Percentiles rank a stretch among this genome's conserved stretches.
Evolutionary conservation across 1,140 invertebrate species (phyloP).

Genomic region (Drosophila pseudoananassae): DNA sequence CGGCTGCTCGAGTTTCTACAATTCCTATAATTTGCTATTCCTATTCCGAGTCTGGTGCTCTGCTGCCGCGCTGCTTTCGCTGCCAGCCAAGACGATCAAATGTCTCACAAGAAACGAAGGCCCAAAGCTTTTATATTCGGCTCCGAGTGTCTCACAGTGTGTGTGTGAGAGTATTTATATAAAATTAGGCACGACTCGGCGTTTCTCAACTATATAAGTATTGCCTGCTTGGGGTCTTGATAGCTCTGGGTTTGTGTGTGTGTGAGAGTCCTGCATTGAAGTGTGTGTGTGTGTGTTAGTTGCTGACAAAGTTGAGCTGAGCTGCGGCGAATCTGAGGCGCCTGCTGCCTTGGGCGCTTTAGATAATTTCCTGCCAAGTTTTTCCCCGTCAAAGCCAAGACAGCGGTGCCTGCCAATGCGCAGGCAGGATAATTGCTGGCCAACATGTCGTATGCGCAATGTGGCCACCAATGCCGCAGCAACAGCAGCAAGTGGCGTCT

Average conservation of each 20-base stretch:
- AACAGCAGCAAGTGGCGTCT: constrained; percentile 57
- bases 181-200: constrained; percentile 55
- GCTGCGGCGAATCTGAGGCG: constrained; percentile 73
- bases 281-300: constrained; percentile 15
- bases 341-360: constrained; percentile 50
- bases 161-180: constrained; percentile 60
- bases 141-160: constrained; percentile 41
- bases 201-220: constrained; percentile 65
- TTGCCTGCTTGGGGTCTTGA: constrained; percentile 1
- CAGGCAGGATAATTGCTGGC: constrained; percentile 54
- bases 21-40: constrained; percentile 22
- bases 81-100: constrained; percentile 81
- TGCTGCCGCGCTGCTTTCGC: constrained; percentile 61
- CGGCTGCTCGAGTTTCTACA: constrained; percentile 29
- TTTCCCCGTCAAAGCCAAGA: constrained; percentile 67
- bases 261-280: constrained; percentile 1
- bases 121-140: constrained; percentile 80
- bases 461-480: constrained; percentile 63
- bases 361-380: constrained; percentile 79
- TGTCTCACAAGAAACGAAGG: constrained; percentile 82
- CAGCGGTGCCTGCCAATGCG: constrained; percentile 63
- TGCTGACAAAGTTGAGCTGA: constrained; percentile 72
- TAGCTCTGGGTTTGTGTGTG: constrained; percentile 22
- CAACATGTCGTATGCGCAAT: constrained; percentile 75
- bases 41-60: constrained; percentile 12